These are phyloP conservation scores for Tyto alba DNA, from an alignment of 2,113 vertebrate species.

Conservation along the genomic window DNA sequence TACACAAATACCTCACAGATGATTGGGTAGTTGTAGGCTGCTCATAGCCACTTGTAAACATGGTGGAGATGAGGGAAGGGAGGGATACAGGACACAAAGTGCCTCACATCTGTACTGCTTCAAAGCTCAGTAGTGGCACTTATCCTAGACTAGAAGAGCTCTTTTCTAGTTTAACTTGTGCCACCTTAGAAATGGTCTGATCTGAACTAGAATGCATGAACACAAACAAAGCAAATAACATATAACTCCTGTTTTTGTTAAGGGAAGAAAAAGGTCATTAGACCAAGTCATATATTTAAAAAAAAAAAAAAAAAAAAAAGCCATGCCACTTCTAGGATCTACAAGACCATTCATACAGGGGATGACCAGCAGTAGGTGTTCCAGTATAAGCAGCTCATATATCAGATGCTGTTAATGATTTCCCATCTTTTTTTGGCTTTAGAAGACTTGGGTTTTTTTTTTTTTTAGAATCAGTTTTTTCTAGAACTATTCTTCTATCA, in stretches of 20 bases:
- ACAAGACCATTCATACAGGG: neutral
- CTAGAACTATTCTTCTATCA: neutral
- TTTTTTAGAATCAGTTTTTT: neutral
- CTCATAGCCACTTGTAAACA: neutral
- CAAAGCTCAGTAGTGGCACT: neutral
- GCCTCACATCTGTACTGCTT: neutral
- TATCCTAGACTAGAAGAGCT: neutral
- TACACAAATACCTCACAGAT: neutral
- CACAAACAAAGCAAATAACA: neutral
- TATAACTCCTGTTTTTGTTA: neutral
- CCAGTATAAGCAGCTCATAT: neutral
- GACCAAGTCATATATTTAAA: neutral
- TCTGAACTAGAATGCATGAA: neutral
- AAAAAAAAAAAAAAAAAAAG: neutral
- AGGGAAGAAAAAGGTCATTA: neutral
- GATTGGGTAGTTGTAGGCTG: neutral
- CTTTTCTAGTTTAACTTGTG: neutral
- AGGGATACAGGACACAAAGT: neutral
- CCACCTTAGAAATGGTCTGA: neutral
- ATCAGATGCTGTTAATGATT: neutral
- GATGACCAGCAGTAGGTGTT: neutral
- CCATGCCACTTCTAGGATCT: neutral
- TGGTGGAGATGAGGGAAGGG: neutral
- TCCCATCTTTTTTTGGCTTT: neutral
- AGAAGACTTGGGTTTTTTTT: neutral